phyloP scores from a whole-genome alignment of 2,888 invertebrate genomes.

The Campoplex nolae region DNA sequence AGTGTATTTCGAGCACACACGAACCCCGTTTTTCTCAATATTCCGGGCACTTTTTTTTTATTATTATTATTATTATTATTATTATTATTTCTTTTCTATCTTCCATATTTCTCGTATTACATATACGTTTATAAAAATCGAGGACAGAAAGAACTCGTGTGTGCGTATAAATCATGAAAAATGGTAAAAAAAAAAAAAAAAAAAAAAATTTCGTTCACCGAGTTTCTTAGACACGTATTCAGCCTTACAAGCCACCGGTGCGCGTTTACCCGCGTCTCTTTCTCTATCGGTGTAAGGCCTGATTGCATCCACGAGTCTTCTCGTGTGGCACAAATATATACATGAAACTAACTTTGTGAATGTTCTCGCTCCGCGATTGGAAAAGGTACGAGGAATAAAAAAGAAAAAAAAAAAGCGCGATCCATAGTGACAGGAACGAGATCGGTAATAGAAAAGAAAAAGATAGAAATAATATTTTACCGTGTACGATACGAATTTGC shows the following conservation, averaged over 20 bases:
- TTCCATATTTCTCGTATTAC: constrained; percentile 9
- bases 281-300: constrained; percentile 67
- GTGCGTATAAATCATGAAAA: constrained; percentile 46
- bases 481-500: constrained; percentile 65
- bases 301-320: constrained; percentile 75
- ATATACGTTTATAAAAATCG: constrained; percentile 35
- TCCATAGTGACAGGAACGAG: constrained; percentile 6
- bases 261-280: constrained; percentile 66
- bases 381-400: constrained; percentile 47
- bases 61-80: no score
- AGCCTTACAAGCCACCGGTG: constrained; percentile 59
- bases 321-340: constrained; percentile 61
- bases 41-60: constrained; percentile 4
- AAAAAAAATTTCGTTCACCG: constrained; percentile 63
- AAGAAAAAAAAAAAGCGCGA: constrained; percentile 23
- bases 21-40: constrained; percentile 4
- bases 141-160: background rate
- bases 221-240: constrained; percentile 62
- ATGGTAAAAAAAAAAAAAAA: constrained; percentile 66
- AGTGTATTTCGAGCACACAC: background rate
- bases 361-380: constrained; percentile 49
- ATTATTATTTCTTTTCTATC: background rate
- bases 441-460: constrained; percentile 52
- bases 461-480: constrained; percentile 45
- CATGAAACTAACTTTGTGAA: constrained; percentile 76